Evolutionary conservation across 2,113 vertebrate genomes (phyloP), one percentile per base, ranked within the genome.

Genomic region (Thalassarche chlororhynchos): DNA sequence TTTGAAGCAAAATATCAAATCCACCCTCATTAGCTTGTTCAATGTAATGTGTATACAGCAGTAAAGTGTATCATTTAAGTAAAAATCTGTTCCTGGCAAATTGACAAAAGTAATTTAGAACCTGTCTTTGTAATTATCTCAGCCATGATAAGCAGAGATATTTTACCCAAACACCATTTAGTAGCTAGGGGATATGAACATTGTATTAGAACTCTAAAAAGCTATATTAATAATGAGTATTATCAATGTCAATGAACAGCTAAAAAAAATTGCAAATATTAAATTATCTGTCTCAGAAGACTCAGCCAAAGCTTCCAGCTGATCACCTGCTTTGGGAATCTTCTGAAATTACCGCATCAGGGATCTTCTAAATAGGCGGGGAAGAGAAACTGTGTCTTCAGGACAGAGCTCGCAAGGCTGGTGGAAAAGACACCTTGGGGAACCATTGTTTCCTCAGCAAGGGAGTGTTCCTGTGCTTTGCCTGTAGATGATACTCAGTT

Each of bases 71-170:
- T 81, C 3, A 89, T 93, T 95, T 96, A 90, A 94, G 78, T 80
- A 95, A 90, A 97, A 96, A 91, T 88, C 64, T 91, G 74, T 97
- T 94, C 36, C 60, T 97, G 88, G 60, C 34, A 92, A 91, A 83
- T 3, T 76, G 60, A 87, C 72, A 92, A 90, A 88, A 82, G 44
- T 75, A 96, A 94, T 80, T 89, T 87, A 76, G n/a, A 94, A 89
- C 14, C 38, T 83, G 60, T 42, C 84, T 92, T 91, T 70, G 69
- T 81, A 87, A 85, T 96, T 96, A 90, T 84, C 54, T 84, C 76
- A 77, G 13, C 36, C 19, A 31, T 46, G 9, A 40, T 82, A 95
- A 88, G 81, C 52, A 94, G 51, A 81, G 70, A 75, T 87, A 66
- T 97, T 96, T 91, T 89, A 65, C 71, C 21, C n/a, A 79, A 72